Conservation (phyloP, 2,113 vertebrate species). For the Semnornis frantzii region DNA sequence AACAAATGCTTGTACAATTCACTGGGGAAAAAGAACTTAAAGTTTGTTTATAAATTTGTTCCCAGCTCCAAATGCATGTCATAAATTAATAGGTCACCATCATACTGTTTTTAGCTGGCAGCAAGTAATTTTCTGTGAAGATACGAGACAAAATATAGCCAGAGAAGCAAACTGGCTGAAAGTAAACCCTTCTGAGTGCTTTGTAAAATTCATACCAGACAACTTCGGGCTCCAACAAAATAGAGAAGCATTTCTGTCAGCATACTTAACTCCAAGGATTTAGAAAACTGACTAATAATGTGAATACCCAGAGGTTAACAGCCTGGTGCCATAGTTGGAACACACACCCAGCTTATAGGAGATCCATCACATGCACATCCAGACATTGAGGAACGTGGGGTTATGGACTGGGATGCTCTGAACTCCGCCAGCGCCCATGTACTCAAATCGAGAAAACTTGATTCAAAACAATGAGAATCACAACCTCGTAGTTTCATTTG, state of each 20-base stretch:
- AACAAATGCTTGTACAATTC: constrained; percentile 44
- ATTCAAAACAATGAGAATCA: neutral
- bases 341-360: neutral
- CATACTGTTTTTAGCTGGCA: constrained; percentile 40
- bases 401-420: neutral
- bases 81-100: constrained; percentile 61
- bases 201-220: neutral
- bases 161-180: constrained; percentile 24
- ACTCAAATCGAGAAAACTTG: neutral
- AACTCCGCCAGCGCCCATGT: neutral
- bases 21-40: constrained; percentile 20
- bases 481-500: neutral
- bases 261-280: constrained; percentile 45
- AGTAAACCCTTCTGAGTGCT: neutral
- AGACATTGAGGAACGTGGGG: neutral
- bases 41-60: constrained; percentile 66
- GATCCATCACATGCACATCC: neutral
- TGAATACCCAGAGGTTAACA: constrained; percentile 72
- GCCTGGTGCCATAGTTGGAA: constrained; percentile 61
- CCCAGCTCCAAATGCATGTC: constrained; percentile 30
- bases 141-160: constrained; percentile 18
- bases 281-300: constrained; percentile 76
- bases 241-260: constrained; percentile 42
- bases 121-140: neutral
- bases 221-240: constrained; percentile 32